These are phyloP conservation scores for Desmophyllum pertusum DNA, from an alignment of 92 coral and sea anemone genomes.

Conservation along the genomic window DNA sequence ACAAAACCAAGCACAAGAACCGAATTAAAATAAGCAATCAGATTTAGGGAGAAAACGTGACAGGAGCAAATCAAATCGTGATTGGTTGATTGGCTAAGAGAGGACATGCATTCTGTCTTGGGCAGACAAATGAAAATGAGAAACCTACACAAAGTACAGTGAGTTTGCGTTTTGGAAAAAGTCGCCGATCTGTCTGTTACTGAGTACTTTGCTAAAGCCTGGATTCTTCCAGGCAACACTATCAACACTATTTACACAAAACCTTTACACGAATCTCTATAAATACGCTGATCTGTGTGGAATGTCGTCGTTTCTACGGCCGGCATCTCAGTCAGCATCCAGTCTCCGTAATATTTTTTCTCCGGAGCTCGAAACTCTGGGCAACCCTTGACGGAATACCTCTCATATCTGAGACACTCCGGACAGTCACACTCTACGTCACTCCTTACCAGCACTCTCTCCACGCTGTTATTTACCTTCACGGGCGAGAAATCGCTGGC, in stretches of 20 bases:
- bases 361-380: constrained; percentile 79
- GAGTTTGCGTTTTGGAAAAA: neutral
- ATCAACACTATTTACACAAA: constrained; percentile 50
- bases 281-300: constrained; percentile 36
- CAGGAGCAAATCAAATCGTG: neutral
- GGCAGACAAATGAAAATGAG: too few relatives aligned
- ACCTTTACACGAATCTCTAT: constrained; percentile 41
- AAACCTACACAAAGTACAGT: neutral
- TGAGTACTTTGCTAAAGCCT: neutral
- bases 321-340: constrained; percentile 74
- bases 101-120: neutral
- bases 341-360: constrained; percentile 87
- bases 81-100: neutral
- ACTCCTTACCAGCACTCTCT: constrained; percentile 51
- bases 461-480: constrained; percentile 49
- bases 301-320: neutral
- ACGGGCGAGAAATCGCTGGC: constrained; percentile 72
- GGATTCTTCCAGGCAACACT: neutral
- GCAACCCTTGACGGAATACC: constrained; percentile 28
- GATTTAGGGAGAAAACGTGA: too few relatives aligned
- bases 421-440: constrained; percentile 72
- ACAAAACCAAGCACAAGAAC: neutral
- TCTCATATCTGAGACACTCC: constrained; percentile 58
- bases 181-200: neutral
- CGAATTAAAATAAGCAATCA: neutral